Percentiles rank a stretch among this genome's conserved stretches.
phyloP scores from a whole-genome alignment of 2,888 invertebrate species.

The Pogonocherus hispidulus region DNA sequence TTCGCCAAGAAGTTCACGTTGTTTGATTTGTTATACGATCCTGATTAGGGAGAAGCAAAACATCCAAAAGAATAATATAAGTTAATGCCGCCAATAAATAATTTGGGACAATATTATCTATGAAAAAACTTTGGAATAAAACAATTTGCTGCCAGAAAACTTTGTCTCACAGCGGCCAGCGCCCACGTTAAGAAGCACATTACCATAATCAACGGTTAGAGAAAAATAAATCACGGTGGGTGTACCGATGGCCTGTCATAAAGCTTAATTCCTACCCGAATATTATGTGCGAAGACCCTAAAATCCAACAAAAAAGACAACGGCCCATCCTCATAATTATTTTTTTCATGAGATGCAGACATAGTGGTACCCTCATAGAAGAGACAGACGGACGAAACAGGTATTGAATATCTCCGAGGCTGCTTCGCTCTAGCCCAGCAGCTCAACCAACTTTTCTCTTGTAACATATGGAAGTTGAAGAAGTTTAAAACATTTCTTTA shows the following conservation, averaged over 20 bases:
- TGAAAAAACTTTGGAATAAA: no score
- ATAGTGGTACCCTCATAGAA: slow-evolving; percentile 30
- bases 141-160: no score
- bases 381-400: slow-evolving; percentile 37
- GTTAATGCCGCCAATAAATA: no score
- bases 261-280: slow-evolving; percentile 24
- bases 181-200: not conserved
- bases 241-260: slow-evolving; percentile 18
- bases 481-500: no score
- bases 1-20: no score
- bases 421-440: slow-evolving; percentile 29
- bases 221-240: slow-evolving; percentile 29
- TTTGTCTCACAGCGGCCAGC: not conserved
- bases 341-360: slow-evolving; percentile 29
- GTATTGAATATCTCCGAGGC: slow-evolving; percentile 48
- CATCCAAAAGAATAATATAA: no score
- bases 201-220: slow-evolving; percentile 23
- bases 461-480: no score
- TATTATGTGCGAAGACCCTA: slow-evolving; percentile 18
- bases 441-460: no score
- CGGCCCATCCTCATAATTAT: slow-evolving; percentile 25
- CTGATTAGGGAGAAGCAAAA: no score
- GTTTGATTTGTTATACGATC: no score
- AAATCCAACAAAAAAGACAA: slow-evolving; percentile 15
- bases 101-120: no score